Evolutionary conservation across 1,140 invertebrate genomes (phyloP), one percentile per base, ranked within the genome.

Genomic region (Drosophila tristis): DNA sequence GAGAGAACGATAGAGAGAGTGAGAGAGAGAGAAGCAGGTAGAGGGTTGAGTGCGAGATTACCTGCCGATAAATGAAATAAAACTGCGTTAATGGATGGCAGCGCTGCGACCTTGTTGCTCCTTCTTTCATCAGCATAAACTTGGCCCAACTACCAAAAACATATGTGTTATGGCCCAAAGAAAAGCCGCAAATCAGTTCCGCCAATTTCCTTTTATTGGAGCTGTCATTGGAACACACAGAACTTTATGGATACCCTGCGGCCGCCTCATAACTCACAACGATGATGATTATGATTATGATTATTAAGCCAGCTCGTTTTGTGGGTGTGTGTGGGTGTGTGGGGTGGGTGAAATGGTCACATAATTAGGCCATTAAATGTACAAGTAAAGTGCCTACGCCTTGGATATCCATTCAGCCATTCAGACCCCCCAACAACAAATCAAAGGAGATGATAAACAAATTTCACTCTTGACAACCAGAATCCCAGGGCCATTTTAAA

Each of bases 361-460:
- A 87, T 87, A 87, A 87, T 82, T 70, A 87, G 77, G 78, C 75
- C 84, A 89, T 87, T 82, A 87, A 82, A 72, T 72, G 82, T 87
- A 39, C 35, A 39, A 39, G 11, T 39, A 0, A 87, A 87, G 82
- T 87, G 82, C 44, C 70, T 50, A 49, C 31, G 43, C 56, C 44
- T 78, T 44, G 48, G 68, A 85, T 86, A 78, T 81, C 78, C 35
- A 13, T 39, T 57, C 29, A 59, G 20, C 20, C 20, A 20, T 20
- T 20, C 20, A 20, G 20, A 20, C 39, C 9, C 9, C n/a, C 39
- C 56, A 74, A 64, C 47, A 78, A 64, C 58, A 59, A 74, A 75
- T 75, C 51, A 63, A 74, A 75, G 50, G 64, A 54, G 51, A 80
- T 65, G 80, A 72, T 71, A 85, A 85, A 85, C 73, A 86, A 85